Percentiles rank a stretch among this genome's conserved stretches.
Conservation (phyloP, 2,797 vertebrate species). For the Melopsittacus undulatus region DNA sequence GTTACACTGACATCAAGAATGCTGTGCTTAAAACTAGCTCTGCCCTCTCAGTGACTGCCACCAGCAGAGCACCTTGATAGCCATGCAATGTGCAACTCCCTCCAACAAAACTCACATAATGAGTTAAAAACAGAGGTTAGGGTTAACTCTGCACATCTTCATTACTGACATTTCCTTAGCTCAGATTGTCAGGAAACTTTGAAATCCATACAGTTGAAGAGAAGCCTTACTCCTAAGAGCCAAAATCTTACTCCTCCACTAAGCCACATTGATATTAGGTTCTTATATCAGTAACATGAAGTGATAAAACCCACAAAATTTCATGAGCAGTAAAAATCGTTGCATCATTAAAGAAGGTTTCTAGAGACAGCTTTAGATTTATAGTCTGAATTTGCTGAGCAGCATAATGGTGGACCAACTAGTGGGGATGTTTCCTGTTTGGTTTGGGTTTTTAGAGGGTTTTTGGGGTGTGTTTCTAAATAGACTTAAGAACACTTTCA, state of each 20-base stretch:
- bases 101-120: background rate
- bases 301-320: background rate
- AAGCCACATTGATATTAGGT: background rate
- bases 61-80: background rate
- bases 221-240: background rate
- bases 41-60: background rate
- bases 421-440: background rate
- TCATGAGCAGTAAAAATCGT: background rate
- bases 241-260: background rate
- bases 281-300: background rate
- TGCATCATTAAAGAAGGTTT: background rate
- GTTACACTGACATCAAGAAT: conserved; percentile 30
- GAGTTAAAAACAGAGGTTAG: background rate
- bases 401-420: background rate
- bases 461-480: background rate
- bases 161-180: background rate
- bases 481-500: background rate
- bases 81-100: background rate
- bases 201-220: background rate
- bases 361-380: background rate
- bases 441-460: background rate
- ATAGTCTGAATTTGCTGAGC: background rate
- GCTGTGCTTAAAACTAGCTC: conserved; percentile 59
- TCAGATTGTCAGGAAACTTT: background rate
- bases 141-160: background rate